Evolutionary conservation across 2,797 vertebrate species (phyloP).

Genomic region (Rhincodon typus): DNA sequence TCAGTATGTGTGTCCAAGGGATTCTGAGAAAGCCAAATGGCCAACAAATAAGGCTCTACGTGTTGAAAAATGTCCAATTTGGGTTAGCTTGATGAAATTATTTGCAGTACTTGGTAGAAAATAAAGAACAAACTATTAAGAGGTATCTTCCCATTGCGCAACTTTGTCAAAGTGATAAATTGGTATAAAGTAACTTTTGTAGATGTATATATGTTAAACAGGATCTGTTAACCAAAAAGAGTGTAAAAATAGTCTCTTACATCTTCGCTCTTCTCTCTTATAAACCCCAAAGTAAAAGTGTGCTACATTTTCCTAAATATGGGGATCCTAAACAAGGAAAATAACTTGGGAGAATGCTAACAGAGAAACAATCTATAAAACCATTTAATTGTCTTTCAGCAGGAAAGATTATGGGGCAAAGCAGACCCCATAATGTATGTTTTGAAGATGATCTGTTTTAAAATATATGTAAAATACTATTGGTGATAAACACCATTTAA

Average conservation of each 20-base stretch:
- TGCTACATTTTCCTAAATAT: background rate
- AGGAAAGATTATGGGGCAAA: background rate
- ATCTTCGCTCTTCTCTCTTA: background rate
- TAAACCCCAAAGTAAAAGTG: background rate
- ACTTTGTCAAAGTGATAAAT: background rate
- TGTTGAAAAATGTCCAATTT: no score
- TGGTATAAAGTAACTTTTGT: background rate
- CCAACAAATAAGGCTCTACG: background rate
- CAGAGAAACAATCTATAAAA: background rate
- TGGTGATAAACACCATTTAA: background rate
- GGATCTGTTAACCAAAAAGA: background rate
- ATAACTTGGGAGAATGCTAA: background rate
- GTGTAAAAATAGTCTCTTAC: background rate
- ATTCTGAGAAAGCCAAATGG: background rate
- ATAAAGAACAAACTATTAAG: background rate
- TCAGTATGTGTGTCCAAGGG: background rate
- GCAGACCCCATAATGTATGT: no score
- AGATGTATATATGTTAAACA: background rate
- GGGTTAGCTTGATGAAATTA: no score
- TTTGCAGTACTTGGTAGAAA: background rate
- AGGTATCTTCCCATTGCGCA: background rate
- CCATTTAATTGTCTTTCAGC: background rate
- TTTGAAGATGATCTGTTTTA: background rate
- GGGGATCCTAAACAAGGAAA: background rate
- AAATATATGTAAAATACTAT: slow-evolving; percentile 24